Evolutionary conservation across 2,797 vertebrate genomes (phyloP), one percentile per base, ranked within the genome.

Genomic region (Borostomias antarcticus): DNA sequence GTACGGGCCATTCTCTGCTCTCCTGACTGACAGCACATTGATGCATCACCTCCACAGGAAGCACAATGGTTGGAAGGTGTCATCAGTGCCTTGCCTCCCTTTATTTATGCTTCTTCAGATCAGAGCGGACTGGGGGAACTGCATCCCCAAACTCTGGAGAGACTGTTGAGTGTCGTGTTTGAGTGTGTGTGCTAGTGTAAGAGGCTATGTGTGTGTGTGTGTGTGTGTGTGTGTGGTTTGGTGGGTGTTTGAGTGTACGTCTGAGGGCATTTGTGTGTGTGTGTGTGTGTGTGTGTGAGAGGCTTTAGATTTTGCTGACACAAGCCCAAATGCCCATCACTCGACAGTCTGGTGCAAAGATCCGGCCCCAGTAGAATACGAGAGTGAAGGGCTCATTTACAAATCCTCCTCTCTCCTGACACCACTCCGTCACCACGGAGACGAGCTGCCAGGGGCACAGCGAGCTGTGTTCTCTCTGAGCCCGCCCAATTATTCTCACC

Each of bases 281-380:
- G 54, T 29, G 17, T 5, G 11, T 19, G 13, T 62, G 61, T 52
- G 33, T 19, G 48, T 2, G 9, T 7, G 57, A 32, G 33, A 19
- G 59, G n/a, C 40, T 57, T 48, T 7, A 73, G 71, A 76, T 75
- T 75, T 64, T 74, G 84, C 85, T 84, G 85, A 89, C 58, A 75
- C 73, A 70, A 80, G 81, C 68, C 66, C 28, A 35, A 80, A 47
- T 17, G 15, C 32, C 58, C 66, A n/a, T 79, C 78, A 70, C 76
- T 62, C 80, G 80, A 70, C 62, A 61, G 3, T 59, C 65, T n/a
- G 1, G 62, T 23, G 72, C 23, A 68, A 71, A 52, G 68, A 79
- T 69, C 63, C 25, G 51, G 74, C 73, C 75, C 69, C 70, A 43
- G 56, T 52, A 65, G 72, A 62, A 54, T 53, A 23, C 6, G 60